Conservation (phyloP, 2,888 invertebrate genomes). For the Bombyx huttoni region DNA sequence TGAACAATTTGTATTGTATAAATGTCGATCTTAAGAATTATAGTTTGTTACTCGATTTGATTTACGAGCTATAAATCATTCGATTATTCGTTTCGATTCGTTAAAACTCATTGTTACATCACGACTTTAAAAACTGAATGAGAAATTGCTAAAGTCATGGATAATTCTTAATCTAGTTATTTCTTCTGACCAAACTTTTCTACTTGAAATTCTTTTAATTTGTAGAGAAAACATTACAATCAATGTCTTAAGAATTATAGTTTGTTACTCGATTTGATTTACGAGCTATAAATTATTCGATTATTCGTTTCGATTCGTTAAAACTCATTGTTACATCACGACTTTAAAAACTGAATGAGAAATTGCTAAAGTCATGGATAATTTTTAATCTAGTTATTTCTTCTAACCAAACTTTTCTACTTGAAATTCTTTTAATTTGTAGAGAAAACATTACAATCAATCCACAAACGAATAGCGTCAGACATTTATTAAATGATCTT, state of each 20-base stretch:
- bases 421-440: too few species aligned
- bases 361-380: too few species aligned
- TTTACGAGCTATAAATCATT: background rate
- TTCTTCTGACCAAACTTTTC: too few species aligned
- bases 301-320: background rate
- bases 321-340: background rate
- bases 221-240: too few species aligned
- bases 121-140: background rate
- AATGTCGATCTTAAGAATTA: background rate
- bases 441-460: too few species aligned
- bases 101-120: background rate
- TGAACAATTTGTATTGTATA: background rate
- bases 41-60: background rate
- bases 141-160: background rate
- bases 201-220: too few species aligned
- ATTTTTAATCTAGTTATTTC: too few species aligned
- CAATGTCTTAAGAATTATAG: background rate
- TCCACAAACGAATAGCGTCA: too few species aligned
- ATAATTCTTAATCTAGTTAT: too few species aligned
- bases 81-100: background rate
- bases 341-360: background rate
- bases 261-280: background rate
- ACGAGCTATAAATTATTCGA: background rate
- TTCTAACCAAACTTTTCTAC: too few species aligned
- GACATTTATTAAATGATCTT: too few species aligned